These are phyloP conservation scores for Siphamia tubifer DNA, from an alignment of 2,113 vertebrate species.

Conservation along the genomic window DNA sequence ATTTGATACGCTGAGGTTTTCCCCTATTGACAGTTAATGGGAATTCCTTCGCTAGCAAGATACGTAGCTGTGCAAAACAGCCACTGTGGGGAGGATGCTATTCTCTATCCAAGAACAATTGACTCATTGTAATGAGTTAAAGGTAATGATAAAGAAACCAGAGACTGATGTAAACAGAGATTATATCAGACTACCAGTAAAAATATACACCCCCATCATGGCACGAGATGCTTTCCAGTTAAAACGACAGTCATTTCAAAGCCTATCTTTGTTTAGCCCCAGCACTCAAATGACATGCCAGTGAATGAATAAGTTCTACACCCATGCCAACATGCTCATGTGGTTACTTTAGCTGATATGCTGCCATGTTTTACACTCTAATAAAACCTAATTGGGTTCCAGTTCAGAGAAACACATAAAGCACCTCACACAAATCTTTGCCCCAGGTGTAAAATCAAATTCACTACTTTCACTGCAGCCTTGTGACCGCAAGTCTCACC, in stretches of 20 bases:
- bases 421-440: conserved; percentile 50
- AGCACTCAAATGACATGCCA: conserved; percentile 38
- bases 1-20: conserved; percentile 77
- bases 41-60: conserved; percentile 59
- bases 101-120: conserved; percentile 59
- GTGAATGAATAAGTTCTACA: conserved; percentile 48
- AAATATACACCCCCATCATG: conserved; percentile 47
- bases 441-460: conserved; percentile 67
- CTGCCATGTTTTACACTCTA: conserved; percentile 70
- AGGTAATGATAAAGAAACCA: conserved; percentile 65
- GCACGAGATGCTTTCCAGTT: conserved; percentile 51
- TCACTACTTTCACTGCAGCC: conserved; percentile 48
- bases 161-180: conserved; percentile 67
- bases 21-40: conserved; percentile 61
- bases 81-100: conserved; percentile 23
- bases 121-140: conserved; percentile 54
- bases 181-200: conserved; percentile 55
- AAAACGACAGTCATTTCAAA: conserved; percentile 47
- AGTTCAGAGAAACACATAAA: conserved; percentile 66
- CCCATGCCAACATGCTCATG: conserved; percentile 45
- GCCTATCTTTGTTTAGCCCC: conserved; percentile 59
- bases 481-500: conserved; percentile 47
- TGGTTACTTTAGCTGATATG: conserved; percentile 58
- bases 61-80: conserved; percentile 44
- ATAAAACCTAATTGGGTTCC: conserved; percentile 72